Percentiles rank a stretch among this genome's conserved stretches.
phyloP scores from a whole-genome alignment of 2,113 vertebrate genomes.

The Chrysemys picta region DNA sequence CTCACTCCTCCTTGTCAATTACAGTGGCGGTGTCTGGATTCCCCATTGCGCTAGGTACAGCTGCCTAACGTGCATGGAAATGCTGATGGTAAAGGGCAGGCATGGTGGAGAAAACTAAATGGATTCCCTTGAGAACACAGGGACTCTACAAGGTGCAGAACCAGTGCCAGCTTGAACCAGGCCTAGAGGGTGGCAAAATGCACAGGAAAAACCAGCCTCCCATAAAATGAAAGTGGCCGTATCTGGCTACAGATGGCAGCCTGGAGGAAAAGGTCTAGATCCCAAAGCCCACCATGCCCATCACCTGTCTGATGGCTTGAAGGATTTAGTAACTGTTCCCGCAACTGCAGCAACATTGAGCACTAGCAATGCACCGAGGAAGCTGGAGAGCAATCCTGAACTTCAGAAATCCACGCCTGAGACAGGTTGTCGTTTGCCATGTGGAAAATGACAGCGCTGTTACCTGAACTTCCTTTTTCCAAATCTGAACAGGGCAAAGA shows the following conservation, averaged over 20 bases:
- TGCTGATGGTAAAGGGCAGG: neutral
- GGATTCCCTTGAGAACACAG: neutral
- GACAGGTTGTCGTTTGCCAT: too few species aligned
- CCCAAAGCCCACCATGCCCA: too few species aligned
- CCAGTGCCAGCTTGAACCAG: neutral
- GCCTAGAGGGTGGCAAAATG: neutral
- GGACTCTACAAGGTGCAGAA: neutral
- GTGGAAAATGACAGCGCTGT: neutral
- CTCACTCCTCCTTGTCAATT: neutral
- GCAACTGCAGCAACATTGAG: too few species aligned
- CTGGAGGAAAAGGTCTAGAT: neutral
- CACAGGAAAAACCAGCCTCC: neutral
- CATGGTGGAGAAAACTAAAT: neutral
- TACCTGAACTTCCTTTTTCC: neutral
- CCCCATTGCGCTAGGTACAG: neutral
- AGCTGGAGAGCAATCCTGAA: too few species aligned
- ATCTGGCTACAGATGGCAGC: neutral
- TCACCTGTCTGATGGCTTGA: too few species aligned
- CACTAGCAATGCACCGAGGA: neutral
- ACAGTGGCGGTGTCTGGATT: neutral
- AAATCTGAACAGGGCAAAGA: neutral
- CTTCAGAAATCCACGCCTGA: too few species aligned
- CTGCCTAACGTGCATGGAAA: neutral
- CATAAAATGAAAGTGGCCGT: too few species aligned
- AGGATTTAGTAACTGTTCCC: neutral